Base-by-base conservation (phyloP, 1,140 invertebrate species). In the Steinernema khuongi region DNA sequence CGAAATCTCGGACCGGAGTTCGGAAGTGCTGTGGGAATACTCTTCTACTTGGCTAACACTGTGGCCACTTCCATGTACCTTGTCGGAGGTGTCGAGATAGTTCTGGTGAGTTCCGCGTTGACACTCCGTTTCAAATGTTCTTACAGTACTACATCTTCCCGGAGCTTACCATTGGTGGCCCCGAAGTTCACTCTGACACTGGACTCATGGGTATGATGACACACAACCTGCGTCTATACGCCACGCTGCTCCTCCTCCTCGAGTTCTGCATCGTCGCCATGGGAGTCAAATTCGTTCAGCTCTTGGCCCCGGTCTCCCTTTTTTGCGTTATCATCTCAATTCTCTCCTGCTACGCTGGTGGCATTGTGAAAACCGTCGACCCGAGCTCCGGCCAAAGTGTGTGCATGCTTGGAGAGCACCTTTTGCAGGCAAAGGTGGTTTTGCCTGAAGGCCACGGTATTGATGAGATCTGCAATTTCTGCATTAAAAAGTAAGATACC, bases 21-120 rank as follows among this genome's bases (percentile, higher is more conserved):
- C 87, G 96, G 96, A 43, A 94, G 95, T 0, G 96, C 96, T 67
- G 96, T 99, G 7, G 96, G 96, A 26, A 94, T 99, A 88, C 88
- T 99, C 1, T 99, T 99, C 88, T 99, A 98, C 87, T 93, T 96
- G 18, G 96, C 95, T 18, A 99, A 96, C 33, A 97, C 95, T 0
- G 89, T 99, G 22, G 96, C 96, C 7, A 94, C 94, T 1, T 93
- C 96, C 74, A 99, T 99, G 96, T 99, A 99, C 76, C 95, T 88
- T 67, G 86, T 96, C 33, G 96, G 96, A 81, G 94, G 96, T 29
- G 93, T 99, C 30, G 96, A 99, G 89, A 98, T 99, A 80, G 90
- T 98, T 41, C 88, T 98, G 88, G 94, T 97, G 36, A 79, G 73
- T 44, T 7, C 1, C 19, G 11, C 60, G 19, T 76, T 36, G 68